Evolutionary conservation across 2,888 invertebrate species (phyloP).

Genomic region (Eupithecia subumbrata): DNA sequence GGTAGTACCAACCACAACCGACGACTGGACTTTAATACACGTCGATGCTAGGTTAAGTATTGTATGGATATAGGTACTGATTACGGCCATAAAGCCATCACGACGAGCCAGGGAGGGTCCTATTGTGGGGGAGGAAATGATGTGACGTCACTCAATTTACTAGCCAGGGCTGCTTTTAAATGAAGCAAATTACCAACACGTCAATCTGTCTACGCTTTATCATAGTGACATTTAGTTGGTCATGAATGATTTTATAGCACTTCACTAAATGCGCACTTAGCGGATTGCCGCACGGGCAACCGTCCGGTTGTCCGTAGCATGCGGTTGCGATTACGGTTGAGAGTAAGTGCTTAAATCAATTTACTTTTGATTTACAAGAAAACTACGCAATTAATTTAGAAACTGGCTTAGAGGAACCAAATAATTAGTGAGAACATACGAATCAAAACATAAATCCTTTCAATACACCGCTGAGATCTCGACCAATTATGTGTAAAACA

Average conservation of each 20-base stretch:
- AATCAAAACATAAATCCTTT: no score
- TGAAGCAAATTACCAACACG: slow-evolving; percentile 22
- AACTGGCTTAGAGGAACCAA: no score
- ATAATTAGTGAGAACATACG: no score
- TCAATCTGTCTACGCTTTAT: slow-evolving; percentile 5
- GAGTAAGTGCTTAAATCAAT: no score
- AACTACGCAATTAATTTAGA: no score
- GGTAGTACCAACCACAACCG: background rate
- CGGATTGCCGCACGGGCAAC: no score
- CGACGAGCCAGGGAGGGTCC: slow-evolving; percentile 22
- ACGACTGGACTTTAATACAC: background rate
- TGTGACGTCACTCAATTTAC: slow-evolving; percentile 30
- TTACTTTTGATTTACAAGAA: no score
- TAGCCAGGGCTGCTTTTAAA: slow-evolving; percentile 17
- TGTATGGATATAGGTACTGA: slow-evolving; percentile 25
- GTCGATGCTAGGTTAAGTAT: background rate
- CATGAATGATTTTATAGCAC: background rate
- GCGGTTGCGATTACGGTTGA: no score
- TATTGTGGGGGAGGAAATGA: background rate
- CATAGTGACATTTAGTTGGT: background rate
- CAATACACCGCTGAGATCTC: no score
- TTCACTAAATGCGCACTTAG: no score
- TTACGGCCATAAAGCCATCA: slow-evolving; percentile 30
- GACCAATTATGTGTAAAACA: no score
- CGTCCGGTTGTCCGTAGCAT: no score